Base-by-base conservation (phyloP, 2,113 vertebrate genomes). In the Gadus macrocephalus region DNA sequence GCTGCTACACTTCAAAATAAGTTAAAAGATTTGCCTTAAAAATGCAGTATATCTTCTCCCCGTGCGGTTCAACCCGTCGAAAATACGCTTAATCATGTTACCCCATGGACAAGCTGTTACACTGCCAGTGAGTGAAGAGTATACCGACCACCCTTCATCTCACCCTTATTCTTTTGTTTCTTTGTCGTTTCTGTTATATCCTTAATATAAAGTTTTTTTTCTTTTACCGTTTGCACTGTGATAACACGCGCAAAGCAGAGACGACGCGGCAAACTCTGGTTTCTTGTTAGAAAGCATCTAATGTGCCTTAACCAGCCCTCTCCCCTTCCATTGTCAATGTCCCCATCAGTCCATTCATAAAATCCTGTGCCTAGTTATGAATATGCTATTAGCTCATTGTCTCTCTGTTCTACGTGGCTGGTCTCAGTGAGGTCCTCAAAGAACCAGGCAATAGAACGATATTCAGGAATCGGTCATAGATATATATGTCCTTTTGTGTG, bases 1-100 rank as follows among this genome's bases (percentile, higher is more conserved):
- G 92, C 92, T 93, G 92, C 92, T 93, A 93, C 88, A 87, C 85
- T 89, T 89, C 80, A 87, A 83, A 86, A 81, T 73, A 89, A 89
- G 83, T 85, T 88, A 92, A 86, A 88, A 89, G 81, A 89, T 89
- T 90, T 91, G 88, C 88, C 90, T 91, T 92, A 90, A 87, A 86
- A 87, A 89, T 90, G 89, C 89, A 93, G 91, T 89, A 86, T 75
- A 86, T 85, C 83, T 38, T 59, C 55, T 42, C n/a, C 71, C 73
- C 70, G 31, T 58, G 69, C 69, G 58, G 80, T 76, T 69, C 68
- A 61, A 68, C 55, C 67, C 68, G 58, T 68, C 68, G 78, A 53
- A 27, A 66, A 25, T 17, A 17, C 35, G 62, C 53, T 64, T 74
- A 28, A 68, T 71, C 31, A 59, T 27, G 56, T 56, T n/a, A 42